These are phyloP conservation scores for Trichonephila clavata DNA, from an alignment of 1,140 invertebrate species.

Conservation along the genomic window DNA sequence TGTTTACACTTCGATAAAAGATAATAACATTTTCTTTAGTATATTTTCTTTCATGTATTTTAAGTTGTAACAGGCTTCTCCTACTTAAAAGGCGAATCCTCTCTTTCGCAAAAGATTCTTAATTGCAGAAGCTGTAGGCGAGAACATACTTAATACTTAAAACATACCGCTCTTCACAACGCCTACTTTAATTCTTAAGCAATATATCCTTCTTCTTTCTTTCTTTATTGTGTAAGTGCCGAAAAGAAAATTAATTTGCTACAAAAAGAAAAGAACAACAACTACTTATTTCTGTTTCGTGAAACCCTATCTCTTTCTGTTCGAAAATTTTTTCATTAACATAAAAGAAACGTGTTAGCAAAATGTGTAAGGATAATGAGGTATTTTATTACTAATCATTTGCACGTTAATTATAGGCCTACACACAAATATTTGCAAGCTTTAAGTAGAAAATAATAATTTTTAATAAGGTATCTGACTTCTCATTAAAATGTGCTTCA, in stretches of 20 bases:
- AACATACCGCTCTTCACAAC: background rate
- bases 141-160: background rate
- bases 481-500: no score
- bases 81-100: background rate
- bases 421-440: no score
- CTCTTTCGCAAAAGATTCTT: background rate
- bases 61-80: background rate
- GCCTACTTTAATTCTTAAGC: background rate
- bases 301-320: no score
- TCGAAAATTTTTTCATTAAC: no score
- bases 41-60: background rate
- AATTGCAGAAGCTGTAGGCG: slow-evolving; percentile 2
- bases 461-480: no score
- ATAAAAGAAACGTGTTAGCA: no score
- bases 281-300: no score
- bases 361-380: no score
- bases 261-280: background rate
- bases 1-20: background rate
- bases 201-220: background rate
- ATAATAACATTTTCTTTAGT: background rate
- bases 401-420: no score
- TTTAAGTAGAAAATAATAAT: no score
- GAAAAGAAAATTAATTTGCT: background rate
- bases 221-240: background rate
- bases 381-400: no score